Percentiles rank a stretch among this genome's conserved stretches.
Conservation (phyloP, 2,797 vertebrate species). For the Staurois parvus region DNA sequence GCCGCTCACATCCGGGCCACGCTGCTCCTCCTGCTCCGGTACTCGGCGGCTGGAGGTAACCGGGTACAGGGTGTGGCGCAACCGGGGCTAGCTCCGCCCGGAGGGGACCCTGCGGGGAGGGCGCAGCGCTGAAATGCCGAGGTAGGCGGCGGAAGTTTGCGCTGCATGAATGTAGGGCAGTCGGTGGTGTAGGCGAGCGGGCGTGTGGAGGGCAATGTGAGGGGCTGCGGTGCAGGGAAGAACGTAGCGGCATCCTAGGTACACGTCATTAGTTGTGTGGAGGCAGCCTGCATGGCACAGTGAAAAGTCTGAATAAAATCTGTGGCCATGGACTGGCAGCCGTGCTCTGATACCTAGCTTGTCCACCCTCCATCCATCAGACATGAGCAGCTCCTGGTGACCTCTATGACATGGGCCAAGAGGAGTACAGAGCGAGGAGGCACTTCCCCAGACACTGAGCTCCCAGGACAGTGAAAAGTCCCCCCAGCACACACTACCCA, state of each 20-base stretch:
- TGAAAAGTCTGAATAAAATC: not conserved
- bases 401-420: too few relatives aligned
- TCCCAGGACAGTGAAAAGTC: too few relatives aligned
- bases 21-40: constrained; percentile 9
- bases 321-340: too few relatives aligned
- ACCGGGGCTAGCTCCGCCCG: constrained; percentile 24
- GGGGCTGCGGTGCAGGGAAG: not conserved
- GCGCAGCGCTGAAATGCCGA: not conserved
- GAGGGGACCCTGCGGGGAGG: constrained; percentile 7
- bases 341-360: too few relatives aligned
- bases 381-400: not conserved
- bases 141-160: constrained; percentile 24
- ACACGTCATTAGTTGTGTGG: not conserved
- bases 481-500: too few relatives aligned
- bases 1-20: constrained; percentile 23
- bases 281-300: not conserved
- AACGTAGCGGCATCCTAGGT: not conserved
- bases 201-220: not conserved
- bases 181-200: not conserved
- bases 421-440: too few relatives aligned
- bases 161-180: not conserved
- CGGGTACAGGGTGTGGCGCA: constrained; percentile 11
- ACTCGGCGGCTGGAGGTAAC: constrained; percentile 36
- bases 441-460: too few relatives aligned
- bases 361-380: too few relatives aligned